Base-by-base conservation (phyloP, 2,797 vertebrate genomes). In the Poeciliopsis infans region DNA sequence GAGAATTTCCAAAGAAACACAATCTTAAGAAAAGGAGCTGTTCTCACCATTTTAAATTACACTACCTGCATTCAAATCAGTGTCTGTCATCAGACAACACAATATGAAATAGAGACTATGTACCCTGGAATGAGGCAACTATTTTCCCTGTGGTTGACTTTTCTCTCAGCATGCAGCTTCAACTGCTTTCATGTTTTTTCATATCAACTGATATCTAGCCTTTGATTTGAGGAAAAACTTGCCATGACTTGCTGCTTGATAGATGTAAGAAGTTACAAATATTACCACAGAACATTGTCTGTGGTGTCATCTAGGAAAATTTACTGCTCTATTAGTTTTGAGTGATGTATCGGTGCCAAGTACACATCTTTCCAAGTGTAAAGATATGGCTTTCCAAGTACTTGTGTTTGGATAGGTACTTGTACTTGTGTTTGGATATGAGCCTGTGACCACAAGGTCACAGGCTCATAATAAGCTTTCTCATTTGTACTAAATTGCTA, bases 161-260 rank as follows among this genome's bases (percentile, higher is more conserved):
- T 36, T 57, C 36, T 57, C 72, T 74, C 72, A 41, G 51, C 72
- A 57, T 57, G 13, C 47, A 59, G 74, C 31, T 43, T 57, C 55
- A 68, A 64, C 81, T 77, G 66, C 49, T 79, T 0, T 53, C 33
- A 45, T 85, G n/a, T 78, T 39, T 84, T 85, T 20, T 41, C 12
- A 23, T 76, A 41, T 66, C 59, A 28, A 79, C 49, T 78, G 20
- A 78, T 83, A 68, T 77, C 10, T 41, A 69, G 28, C 23, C 46
- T 82, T 81, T 80, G 75, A 79, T 79, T 49, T 39, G 23, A 70
- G 16, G 18, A 86, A 83, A 78, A 31, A 80, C 84, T 61, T 59
- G 71, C 51, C 4, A 47, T 43, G 47, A 70, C n/a, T 75, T 15
- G 5, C 72, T 33, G 72, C 7, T 43, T 80, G 43, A 78, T 72